Percentiles rank a stretch among this genome's conserved stretches.
Evolutionary conservation across 2,888 invertebrate species (phyloP).

Genomic region (Megaustenia siamemsis): DNA sequence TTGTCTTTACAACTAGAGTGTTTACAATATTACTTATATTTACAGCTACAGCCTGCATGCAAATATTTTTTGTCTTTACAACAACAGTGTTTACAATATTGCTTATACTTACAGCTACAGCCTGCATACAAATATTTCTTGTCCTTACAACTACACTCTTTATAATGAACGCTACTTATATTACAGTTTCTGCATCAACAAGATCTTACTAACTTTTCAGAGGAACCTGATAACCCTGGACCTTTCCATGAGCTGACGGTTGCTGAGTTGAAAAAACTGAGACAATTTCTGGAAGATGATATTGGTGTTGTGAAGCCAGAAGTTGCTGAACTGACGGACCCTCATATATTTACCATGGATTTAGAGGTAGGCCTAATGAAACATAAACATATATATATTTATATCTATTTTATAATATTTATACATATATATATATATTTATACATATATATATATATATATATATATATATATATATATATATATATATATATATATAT

Average conservation of each 20-base stretch:
- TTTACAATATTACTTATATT: too few relatives aligned
- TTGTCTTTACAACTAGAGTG: too few relatives aligned
- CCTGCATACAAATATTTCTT: too few relatives aligned
- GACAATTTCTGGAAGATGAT: conserved; percentile 28
- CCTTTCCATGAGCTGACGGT: conserved; percentile 43
- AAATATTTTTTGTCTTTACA: too few relatives aligned
- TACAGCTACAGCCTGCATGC: too few relatives aligned
- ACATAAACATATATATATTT: background rate
- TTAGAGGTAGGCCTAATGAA: conserved; percentile 1
- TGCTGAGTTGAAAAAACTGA: conserved; percentile 29
- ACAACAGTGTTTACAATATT: too few relatives aligned
- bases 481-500: too few relatives aligned
- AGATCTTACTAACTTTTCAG: background rate
- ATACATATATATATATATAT: too few relatives aligned
- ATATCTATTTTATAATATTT: background rate
- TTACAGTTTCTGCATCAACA: background rate
- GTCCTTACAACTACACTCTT: too few relatives aligned
- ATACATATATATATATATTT: too few relatives aligned
- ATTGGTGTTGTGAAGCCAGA: conserved; percentile 22
- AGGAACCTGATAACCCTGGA: conserved; percentile 42
- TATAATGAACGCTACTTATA: background rate
- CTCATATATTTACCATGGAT: conserved; percentile 40
- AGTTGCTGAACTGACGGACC: conserved; percentile 3
- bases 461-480: too few relatives aligned
- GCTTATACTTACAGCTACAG: too few relatives aligned